Evolutionary conservation across 2,888 invertebrate species (phyloP), one percentile per base, ranked within the genome.

Genomic region (Tachystola acroxantha): DNA sequence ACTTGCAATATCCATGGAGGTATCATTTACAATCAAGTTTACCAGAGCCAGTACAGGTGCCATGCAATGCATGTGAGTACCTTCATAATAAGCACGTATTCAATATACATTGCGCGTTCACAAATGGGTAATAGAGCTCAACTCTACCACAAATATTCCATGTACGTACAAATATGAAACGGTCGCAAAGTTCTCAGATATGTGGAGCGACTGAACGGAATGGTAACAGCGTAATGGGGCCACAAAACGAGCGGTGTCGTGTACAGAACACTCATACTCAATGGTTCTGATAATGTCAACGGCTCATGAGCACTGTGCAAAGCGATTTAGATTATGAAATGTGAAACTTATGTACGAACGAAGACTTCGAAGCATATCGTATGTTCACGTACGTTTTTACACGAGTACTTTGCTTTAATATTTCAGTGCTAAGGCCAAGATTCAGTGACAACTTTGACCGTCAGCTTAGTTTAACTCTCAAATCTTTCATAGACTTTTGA

Each of bases 241-340:
- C 10, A 24, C 32, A 16, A 12, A 16, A 25, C 9, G 31, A 10
- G n/a, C 24, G 26, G 36, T 40, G 36, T 32, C 40, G 14, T 20
- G 27, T 32, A 22, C 13, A 25, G 14, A 13, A 22, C 19, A 20
- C 27, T 24, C 20, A 25, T 10, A 14, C 24, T 31, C 36, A 37
- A 40, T 40, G n/a, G 34, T 26, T 30, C 37, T 24, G 14, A 25
- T 39, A 35, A 40, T 30, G 35, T 40, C 30, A 34, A 34, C 34
- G 26, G 10, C 36, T 10, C 16, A 16, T 16, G 10, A n/a, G 20
- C 32, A 29, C 12, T 30, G 7, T 6, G 30, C 19, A 19, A 9
- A 10, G 2, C 31, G 12, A 31, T 34, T 33, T 30, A 38, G 19
- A 38, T 38, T 34, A 22, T 35, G 32, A 32, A 39, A 39, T 26